Conservation (phyloP, 2,797 vertebrate genomes). For the Scomberomorus guttatus region DNA sequence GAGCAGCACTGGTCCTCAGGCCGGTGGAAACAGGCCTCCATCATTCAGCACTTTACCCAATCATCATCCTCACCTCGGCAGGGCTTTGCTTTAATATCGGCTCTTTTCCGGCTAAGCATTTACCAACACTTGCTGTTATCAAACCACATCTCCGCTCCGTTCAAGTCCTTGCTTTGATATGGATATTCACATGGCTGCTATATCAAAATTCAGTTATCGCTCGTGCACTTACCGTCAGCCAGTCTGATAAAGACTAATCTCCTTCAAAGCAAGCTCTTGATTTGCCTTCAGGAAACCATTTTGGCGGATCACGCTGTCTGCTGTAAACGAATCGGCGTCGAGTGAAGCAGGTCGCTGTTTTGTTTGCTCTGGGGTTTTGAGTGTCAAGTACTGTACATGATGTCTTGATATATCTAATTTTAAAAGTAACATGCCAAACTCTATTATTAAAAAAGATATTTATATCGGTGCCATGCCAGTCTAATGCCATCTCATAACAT, state of each 20-base stretch:
- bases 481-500: constrained; percentile 75
- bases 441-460: constrained; percentile 70
- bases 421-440: constrained; percentile 74
- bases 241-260: constrained; percentile 43
- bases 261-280: constrained; percentile 61
- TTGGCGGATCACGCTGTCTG: constrained; percentile 50
- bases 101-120: constrained; percentile 2
- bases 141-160: constrained; percentile 7
- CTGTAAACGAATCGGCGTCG: constrained; percentile 35
- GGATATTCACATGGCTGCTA: constrained; percentile 28
- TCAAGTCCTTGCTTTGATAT: constrained; percentile 60
- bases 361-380: constrained; percentile 75
- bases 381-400: constrained; percentile 75
- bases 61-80: background rate
- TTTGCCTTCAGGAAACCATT: constrained; percentile 62
- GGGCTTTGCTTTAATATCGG: constrained; percentile 15
- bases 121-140: background rate
- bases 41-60: constrained; percentile 23
- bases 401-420: constrained; percentile 79
- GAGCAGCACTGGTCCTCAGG: constrained; percentile 11
- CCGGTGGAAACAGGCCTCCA: constrained; percentile 8
- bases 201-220: constrained; percentile 34
- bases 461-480: constrained; percentile 77
- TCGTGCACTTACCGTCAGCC: constrained; percentile 27
- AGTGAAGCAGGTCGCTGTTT: constrained; percentile 57